These are phyloP conservation scores for Amiota communis DNA, from an alignment of 2,888 invertebrate species.

Conservation along the genomic window DNA sequence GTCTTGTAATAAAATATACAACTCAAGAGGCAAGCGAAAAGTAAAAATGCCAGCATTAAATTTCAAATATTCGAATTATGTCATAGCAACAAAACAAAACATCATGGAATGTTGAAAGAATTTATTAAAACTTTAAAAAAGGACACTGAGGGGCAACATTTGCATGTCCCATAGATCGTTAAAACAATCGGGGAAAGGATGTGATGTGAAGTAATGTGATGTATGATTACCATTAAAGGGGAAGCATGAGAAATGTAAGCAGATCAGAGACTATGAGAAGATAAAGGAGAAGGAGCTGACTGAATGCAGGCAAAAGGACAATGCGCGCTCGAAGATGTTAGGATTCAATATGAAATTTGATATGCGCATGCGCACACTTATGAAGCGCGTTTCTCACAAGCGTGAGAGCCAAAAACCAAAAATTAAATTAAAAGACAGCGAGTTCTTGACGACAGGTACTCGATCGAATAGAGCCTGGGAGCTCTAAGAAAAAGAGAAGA, in stretches of 20 bases:
- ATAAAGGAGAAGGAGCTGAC: constrained; percentile 7
- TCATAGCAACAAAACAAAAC: constrained; percentile 11
- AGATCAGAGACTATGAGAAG: constrained; percentile 13
- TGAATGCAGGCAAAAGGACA: constrained; percentile 22
- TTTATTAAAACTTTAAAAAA: no score
- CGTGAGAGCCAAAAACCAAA: constrained; percentile 16
- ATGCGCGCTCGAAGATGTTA: constrained; percentile 32
- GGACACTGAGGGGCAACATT: constrained; percentile 7
- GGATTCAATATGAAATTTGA: constrained; percentile 52
- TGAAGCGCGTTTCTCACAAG: constrained; percentile 49
- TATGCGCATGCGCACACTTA: constrained; percentile 45
- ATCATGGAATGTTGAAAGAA: not conserved
- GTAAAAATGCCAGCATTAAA: not conserved
- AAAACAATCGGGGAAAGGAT: no score
- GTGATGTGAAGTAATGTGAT: no score
- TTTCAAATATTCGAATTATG: constrained; percentile 24
- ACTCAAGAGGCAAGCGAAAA: not conserved
- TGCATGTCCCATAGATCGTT: not conserved
- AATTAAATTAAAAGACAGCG: not conserved
- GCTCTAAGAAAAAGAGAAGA: constrained; percentile 4
- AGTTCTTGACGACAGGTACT: constrained; percentile 45
- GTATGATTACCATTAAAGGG: not conserved
- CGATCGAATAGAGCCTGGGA: constrained; percentile 15
- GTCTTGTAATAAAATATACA: not conserved
- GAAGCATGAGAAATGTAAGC: not conserved